phyloP scores from a whole-genome alignment of 2,888 invertebrate species.

The Eubasilissa splendida region DNA sequence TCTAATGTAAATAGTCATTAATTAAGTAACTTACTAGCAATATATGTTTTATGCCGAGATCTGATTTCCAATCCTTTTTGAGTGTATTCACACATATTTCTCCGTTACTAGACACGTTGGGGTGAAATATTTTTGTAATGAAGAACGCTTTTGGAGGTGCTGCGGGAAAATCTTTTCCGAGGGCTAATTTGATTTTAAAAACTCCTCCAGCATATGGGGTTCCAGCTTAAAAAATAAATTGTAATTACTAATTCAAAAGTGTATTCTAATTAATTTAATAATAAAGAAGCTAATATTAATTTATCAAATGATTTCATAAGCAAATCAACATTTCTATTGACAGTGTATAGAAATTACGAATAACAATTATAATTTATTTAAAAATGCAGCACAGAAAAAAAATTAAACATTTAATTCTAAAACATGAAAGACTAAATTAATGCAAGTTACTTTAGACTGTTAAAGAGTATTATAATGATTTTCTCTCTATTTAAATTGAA shows the following conservation, averaged over 20 bases:
- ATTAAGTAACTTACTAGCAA: conserved; percentile 78
- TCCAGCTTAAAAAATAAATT: conserved; percentile 74
- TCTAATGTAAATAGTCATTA: not conserved
- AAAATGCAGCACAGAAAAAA: too few species aligned
- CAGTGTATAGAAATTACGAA: too few species aligned
- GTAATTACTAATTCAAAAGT: not conserved
- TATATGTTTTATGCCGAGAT: conserved; percentile 95
- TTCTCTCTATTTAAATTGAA: too few species aligned
- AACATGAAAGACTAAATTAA: too few species aligned
- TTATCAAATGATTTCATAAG: too few species aligned
- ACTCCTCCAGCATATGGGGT: conserved; percentile 93
- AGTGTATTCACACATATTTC: conserved; percentile 98
- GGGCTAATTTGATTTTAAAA: conserved; percentile 90
- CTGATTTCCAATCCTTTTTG: conserved; percentile 96
- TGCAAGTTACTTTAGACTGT: too few species aligned
- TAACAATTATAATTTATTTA: too few species aligned
- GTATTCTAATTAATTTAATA: too few species aligned
- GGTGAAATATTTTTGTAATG: conserved; percentile 96
- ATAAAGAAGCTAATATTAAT: too few species aligned
- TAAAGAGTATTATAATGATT: too few species aligned
- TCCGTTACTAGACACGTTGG: conserved; percentile 93
- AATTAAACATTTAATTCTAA: too few species aligned
- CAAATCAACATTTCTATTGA: too few species aligned
- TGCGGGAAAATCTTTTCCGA: conserved; percentile 94
- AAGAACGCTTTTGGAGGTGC: conserved; percentile 95